Evolutionary conservation across 2,888 invertebrate species (phyloP), one percentile per base, ranked within the genome.

Genomic region (Oeneis ivallda): DNA sequence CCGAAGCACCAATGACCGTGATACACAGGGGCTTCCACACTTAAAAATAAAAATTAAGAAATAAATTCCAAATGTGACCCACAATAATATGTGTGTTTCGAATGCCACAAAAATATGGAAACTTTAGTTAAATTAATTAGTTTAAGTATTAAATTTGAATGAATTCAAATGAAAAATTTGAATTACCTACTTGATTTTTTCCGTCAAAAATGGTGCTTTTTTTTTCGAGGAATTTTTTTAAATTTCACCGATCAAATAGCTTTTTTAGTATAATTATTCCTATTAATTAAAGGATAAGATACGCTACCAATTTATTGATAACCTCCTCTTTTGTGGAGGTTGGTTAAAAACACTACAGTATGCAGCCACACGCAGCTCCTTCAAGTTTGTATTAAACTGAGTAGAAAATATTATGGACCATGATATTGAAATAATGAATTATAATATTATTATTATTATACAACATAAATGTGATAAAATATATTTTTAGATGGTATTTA

Each of bases 401-500:
- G 19, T 37, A 26, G 19, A 70, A 80, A 78, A n/a, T 41, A 26
- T 26, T 26, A 52, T 41, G 86, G 86, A 87, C 87, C 84, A 86
- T 77, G 80, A 79, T 81, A 70, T 79, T 80, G 79, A 77, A 81
- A 80, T 74, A 15, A n/a, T 8, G n/a, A 10, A 17, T 17, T 13
- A 32, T 37, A 60, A n/a, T 41, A 61, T 59, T 50, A 34, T 37
- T 41, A 61, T 59, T 50, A 34, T 37, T 17, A 17, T 80, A 75
- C 79, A 72, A 76, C 75, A 76, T 71, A 79, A 78, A 79, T 88
- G 88, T 89, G 87, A 89, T 89, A 88, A 78, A 77, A 77, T 84
- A 86, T 89, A 87, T 88, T 88, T 87, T 87, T 87, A 85, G 85
- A 87, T 71, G 72, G 80, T 83, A 82, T 86, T 83, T 84, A 82